A percentile compares a stretch with the other conserved stretches of the same genome.
These are phyloP conservation scores for Sapayoa aenigma DNA, from an alignment of 2,113 vertebrate species.

Conservation along the genomic window DNA sequence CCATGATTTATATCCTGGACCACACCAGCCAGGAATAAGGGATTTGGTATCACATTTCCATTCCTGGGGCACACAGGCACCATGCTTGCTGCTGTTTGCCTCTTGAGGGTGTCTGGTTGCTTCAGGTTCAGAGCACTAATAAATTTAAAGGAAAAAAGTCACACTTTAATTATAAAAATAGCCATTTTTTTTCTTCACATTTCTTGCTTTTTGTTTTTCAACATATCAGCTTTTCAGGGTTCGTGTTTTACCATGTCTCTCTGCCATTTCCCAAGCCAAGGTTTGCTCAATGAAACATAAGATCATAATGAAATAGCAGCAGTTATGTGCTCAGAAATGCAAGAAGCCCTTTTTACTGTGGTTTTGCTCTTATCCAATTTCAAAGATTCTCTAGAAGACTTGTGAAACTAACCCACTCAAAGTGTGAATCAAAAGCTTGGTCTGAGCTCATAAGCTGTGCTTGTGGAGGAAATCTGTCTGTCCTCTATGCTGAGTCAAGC, in stretches of 20 bases:
- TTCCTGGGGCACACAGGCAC: neutral
- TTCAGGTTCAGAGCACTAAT: neutral
- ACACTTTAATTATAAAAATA: neutral
- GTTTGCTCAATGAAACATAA: conserved; percentile 45
- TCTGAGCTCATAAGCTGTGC: neutral
- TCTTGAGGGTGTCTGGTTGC: neutral
- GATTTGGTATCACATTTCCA: neutral
- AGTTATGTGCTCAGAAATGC: conserved; percentile 26
- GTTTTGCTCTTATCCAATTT: conserved; percentile 58
- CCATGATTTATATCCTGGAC: neutral
- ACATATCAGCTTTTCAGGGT: neutral
- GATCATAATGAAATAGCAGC: conserved; percentile 38
- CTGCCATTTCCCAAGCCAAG: neutral
- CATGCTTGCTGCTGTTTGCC: neutral
- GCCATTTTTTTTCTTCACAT: neutral
- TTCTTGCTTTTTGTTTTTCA: neutral
- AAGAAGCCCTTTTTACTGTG: conserved; percentile 26
- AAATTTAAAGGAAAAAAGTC: neutral
- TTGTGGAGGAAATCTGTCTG: conserved; percentile 15
- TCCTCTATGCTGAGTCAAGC: conserved; percentile 20
- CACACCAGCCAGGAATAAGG: neutral
- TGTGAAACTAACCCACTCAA: conserved; percentile 55
- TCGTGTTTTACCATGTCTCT: neutral
- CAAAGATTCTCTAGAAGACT: conserved; percentile 35
- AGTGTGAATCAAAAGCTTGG: conserved; percentile 30